Evolutionary conservation across 2,888 invertebrate genomes (phyloP), one percentile per base, ranked within the genome.

Genomic region (Aporophyla nigra): DNA sequence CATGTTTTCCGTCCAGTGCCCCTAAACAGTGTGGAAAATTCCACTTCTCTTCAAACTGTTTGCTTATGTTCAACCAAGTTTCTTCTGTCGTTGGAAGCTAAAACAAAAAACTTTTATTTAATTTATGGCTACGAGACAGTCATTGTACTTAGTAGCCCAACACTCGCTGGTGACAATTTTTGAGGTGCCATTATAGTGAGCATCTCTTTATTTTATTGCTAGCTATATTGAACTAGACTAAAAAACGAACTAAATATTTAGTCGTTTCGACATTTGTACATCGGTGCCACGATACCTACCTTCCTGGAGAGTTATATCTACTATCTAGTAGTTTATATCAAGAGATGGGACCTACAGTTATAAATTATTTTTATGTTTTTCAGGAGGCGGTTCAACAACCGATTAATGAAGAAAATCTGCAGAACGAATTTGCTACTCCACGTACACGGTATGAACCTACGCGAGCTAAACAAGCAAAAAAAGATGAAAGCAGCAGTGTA

Each of bases 11-110:
- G 33, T 33, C 33, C 33, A 33, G 33, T 33, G 83, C 78, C 59
- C 84, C 84, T 66, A 84, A 56, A 73, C 79, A 84, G 71, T 84
- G 79, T 71, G 75, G 79, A 68, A 84, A 83, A 56, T 80, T 69
- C 78, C 75, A 80, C 66, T 62, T 61, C 61, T 79, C 75, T 75
- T 79, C 79, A 72, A 75, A 75, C 63, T 74, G 66, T 62, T 78
- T 74, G 74, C 70, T 70, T 78, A 78, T 76, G 69, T 69, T 59
- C 69, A 69, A 69, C 69, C 69, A 69, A 69, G 69, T 59, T 69
- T 69, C 69, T 69, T 71, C 61, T 71, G 59, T 71, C 71, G 61
- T 71, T 71, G 71, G 71, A 71, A 71, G 61, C 71, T 71, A 71
- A 71, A 71, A 71, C 72, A 72, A 71, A 72, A 65, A 71, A 71